Conservation (phyloP, 2,888 invertebrate genomes). For the Emmelina monodactyla region DNA sequence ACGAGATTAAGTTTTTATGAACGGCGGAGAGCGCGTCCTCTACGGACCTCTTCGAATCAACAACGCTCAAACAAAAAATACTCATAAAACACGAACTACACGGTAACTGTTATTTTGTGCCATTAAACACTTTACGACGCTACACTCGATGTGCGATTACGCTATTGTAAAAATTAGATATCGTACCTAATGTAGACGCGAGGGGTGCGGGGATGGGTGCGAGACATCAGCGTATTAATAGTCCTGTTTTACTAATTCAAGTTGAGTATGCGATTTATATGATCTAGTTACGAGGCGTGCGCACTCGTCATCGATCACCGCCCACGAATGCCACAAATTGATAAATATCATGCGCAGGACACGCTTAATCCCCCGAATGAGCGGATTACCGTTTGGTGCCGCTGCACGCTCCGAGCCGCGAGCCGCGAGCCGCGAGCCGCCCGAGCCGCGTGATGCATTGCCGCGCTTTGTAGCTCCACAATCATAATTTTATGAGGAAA, state of each 20-base stretch:
- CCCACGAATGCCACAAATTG: slow-evolving; percentile 29
- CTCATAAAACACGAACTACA: too few relatives aligned
- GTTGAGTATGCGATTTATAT: too few relatives aligned
- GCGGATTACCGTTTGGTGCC: slow-evolving; percentile 33
- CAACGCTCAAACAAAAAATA: not conserved
- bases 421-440: slow-evolving; percentile 4
- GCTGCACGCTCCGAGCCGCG: slow-evolving; percentile 15
- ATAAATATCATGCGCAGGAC: slow-evolving; percentile 43
- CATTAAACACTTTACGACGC: not conserved
- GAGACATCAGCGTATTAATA: too few relatives aligned
- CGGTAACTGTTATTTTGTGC: not conserved
- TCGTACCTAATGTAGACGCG: too few relatives aligned
- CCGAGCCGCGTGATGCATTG: slow-evolving; percentile 30
- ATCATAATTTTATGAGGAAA: slow-evolving; percentile 45
- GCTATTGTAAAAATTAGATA: not conserved
- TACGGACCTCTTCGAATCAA: not conserved
- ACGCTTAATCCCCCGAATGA: slow-evolving; percentile 46
- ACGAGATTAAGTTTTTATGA: not conserved
- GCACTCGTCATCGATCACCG: slow-evolving; percentile 4
- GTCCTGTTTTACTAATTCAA: too few relatives aligned
- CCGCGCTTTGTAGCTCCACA: slow-evolving; percentile 28
- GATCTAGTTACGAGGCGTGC: too few relatives aligned
- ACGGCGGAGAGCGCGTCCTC: not conserved
- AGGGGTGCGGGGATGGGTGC: too few relatives aligned
- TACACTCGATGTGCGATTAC: slow-evolving; percentile 1